Evolutionary conservation across 2,113 vertebrate genomes (phyloP), one percentile per base, ranked within the genome.

Genomic region (Equus quagga): DNA sequence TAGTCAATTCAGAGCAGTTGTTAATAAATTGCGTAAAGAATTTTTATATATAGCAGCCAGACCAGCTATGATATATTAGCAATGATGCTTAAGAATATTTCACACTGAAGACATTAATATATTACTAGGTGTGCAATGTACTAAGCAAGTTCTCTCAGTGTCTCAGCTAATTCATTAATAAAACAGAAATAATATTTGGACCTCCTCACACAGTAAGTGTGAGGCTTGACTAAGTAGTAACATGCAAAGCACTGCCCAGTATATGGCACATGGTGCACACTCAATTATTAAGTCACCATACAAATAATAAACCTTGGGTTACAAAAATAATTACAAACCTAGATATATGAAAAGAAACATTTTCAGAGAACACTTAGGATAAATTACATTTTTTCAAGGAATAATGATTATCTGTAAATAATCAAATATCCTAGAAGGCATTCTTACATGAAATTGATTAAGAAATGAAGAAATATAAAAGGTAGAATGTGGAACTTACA

Each of bases 331-430:
- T 33, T 86, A 33, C 33, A 90, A 75, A 75, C 49, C 13, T 67
- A 75, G 19, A 88, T 60, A 88, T 14, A 58, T 8, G 31, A 54
- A 41, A 86, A 70, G 4, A 85, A 86, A 58, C 12, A 72, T 78
- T 54, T 79, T 89, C 79, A 86, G 76, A 67, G 41, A 69, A 67
- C 5, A 73, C 4, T 64, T 60, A 76, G 13, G 46, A 18, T 73
- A 90, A 75, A 91, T 70, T 87, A 78, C 11, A 80, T 70, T 86
- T 93, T 81, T 26, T 93, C 21, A 90, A 64, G 46, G 58, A 64
- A 65, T 83, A 90, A 82, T 62, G 21, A 65, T 65, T 82, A 62
- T 72, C 28, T 80, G 21, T 76, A 67, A 92, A 54, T 69, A 80
- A 84, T 51, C 15, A 95, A 51, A 76, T 81, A 89, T 73, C 8